Base-by-base conservation (phyloP, 1,140 invertebrate species). In the Drosophila subpulchrella region DNA sequence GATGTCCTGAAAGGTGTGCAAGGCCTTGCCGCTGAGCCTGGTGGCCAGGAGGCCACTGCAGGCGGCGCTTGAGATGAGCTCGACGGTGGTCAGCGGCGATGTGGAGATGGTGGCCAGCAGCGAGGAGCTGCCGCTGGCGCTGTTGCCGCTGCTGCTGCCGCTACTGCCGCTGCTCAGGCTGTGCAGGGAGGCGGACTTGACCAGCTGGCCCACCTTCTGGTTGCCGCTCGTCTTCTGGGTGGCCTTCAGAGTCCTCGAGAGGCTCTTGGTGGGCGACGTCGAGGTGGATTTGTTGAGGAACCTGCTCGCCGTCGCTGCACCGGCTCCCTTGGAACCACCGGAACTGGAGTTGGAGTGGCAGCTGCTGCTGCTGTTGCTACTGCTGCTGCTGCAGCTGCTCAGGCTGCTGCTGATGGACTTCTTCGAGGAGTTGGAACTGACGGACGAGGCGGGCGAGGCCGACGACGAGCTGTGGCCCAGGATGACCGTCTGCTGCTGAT, bases 51-150 rank as follows among this genome's bases (percentile, higher is more conserved):
- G 75, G 54, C 89, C 91, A 78, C 84, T 92, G 56, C 91, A 92
- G 46, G 65, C 74, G 57, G 81, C 77, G 58, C 78, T 79, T 47
- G 90, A 91, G 47, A 91, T 89, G 42, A 91, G 70, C 84, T 91
- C 90, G 20, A 91, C 83, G 51, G 90, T 91, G 41, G 91, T 81
- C 44, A 89, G 75, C 42, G 91, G 91, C 65, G 91, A 88, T 46
- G 79, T 76, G 58, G 91, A 90, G 76, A 91, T 89, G 74, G 90
- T 89, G 88, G 90, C 90, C 41, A 91, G 83, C 84, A 91, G 72
- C 71, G 90, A 90, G 46, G 83, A 88, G 51, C 65, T 77, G 75
- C 83, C 59, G 56, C 67, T 71, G 75, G 79, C 80, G 34, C 66
- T 76, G 44, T 66, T 58, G 38, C 77, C 68, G 48, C 61, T 68